Evolutionary conservation across 1,140 invertebrate species (phyloP), one percentile per base, ranked within the genome.

Genomic region (Drosophila ogumai): DNA sequence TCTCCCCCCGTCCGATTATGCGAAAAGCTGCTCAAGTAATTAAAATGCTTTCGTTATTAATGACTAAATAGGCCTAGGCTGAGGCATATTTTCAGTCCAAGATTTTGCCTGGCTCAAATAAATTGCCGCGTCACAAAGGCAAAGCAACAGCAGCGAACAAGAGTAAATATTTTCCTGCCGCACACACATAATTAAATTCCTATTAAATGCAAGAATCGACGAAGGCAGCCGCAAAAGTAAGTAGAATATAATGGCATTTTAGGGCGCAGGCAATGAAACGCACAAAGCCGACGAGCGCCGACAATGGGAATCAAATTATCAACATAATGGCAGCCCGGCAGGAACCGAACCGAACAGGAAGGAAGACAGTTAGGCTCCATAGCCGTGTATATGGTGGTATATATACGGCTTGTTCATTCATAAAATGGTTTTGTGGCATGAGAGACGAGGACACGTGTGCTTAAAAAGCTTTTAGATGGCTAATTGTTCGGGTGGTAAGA

Each of bases 231-330:
- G 43, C 49, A 57, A 75, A 75, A 75, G 65, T 74, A 58, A 66
- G 60, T 75, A 46, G 40, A 57, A 46, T 50, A 56, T 76, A 76
- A 75, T 75, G 47, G 74, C 69, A 75, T 72, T 63, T 66, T 38
- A 28, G 36, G 25, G 46, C 38, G 65, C 46, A 38, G 65, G 22
- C 65, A 58, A 67, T 68, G 44, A 68, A 67, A 41, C 50, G 50
- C 38, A 65, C 46, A 56, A 75, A 54, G 71, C 17, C 46, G 46
- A 55, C 38, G 28, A 47, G 32, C 32, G 36, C 43, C 56, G 49
- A 75, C 74, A 76, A 65, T 66, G 74, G 41, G 40, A 67, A 77
- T 77, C 56, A 59, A 77, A 75, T 77, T 77, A 75, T 67, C 55
- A 75, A 77, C 75, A 75, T 60, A 77, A 77, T 60, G 63, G 47